Base-by-base conservation (phyloP, 2,888 invertebrate genomes). In the Lagria hirta region DNA sequence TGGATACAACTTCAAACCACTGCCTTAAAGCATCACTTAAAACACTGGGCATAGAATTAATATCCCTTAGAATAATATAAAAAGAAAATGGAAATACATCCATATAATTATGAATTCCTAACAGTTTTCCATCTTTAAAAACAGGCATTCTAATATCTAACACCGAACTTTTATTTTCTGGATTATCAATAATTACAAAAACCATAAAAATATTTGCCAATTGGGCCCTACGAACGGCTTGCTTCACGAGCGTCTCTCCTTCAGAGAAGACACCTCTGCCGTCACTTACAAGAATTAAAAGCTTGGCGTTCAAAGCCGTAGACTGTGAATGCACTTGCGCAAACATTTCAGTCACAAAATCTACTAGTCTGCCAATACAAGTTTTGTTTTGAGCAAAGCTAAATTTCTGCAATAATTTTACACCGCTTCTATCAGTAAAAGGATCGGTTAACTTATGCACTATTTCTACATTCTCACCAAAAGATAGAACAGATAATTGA, bases 21-120 rank as follows among this genome's bases (percentile, higher is more conserved):
- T 99, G 98, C 43, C 97, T 75, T 48, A 99, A 76, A 1, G 98
- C 97, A 69, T 99, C 97, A 58, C 97, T 92, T 15, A 99, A 75
- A 1, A 96, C 91, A 18, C 81, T 78, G 0, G 99, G 98, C 43
- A 99, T 73, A 14, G 87, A 84, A 48, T 84, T 82, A 60, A 97
- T 84, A 65, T 98, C 93, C 43, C 92, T 75, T 15, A 99, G 79
- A 60, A 99, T 88, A 30, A 99, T 80, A 71, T 99, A 99, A 76
- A 93, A 98, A 0, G 97, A 96, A 71, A 99, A 99, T 1, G 99
- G 99, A 72, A 99, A 99, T 29, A 81, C 82, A 62, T 97, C 96
- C 76, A 99, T 82, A 69, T 98, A 98, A 0, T 87, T 82, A 54
- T 81, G 79, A 58, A 94, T 86, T 28, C 78, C 76, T 3, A 79